phyloP scores from a whole-genome alignment of 2,888 invertebrate species.

The Scaptomyza parva region DNA sequence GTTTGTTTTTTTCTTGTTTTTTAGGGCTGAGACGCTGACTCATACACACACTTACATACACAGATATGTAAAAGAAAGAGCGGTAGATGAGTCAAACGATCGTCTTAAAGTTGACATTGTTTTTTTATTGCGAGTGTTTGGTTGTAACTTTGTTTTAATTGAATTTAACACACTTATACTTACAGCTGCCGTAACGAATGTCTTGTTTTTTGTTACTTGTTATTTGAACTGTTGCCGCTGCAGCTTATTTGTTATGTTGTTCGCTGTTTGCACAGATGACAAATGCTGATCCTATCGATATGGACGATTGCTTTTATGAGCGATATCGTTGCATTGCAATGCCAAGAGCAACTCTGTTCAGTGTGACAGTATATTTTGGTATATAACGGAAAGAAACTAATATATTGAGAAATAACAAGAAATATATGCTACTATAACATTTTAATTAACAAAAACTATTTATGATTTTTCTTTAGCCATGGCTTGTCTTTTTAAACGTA shows the following conservation, averaged over 20 bases:
- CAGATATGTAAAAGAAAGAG: constrained; percentile 2
- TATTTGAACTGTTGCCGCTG: constrained; percentile 46
- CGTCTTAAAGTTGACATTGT: not conserved
- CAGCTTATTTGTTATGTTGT: constrained; percentile 44
- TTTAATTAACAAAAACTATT: too few relatives aligned
- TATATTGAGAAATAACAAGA: not conserved
- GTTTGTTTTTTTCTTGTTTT: constrained; percentile 20
- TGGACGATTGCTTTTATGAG: constrained; percentile 41
- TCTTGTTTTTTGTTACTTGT: constrained; percentile 38
- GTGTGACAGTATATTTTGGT: constrained; percentile 3
- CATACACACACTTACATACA: constrained; percentile 45
- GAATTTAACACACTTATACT: constrained; percentile 38
- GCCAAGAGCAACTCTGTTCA: constrained; percentile 4
- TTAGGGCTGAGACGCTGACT: constrained; percentile 67
- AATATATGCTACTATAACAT: too few relatives aligned
- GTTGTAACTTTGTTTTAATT: not conserved
- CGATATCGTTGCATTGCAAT: constrained; percentile 9
- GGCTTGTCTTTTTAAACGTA: not conserved
- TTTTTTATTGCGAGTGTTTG: not conserved
- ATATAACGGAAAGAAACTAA: not conserved
- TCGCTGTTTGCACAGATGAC: constrained; percentile 58
- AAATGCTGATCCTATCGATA: constrained; percentile 49
- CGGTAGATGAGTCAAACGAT: constrained; percentile 3
- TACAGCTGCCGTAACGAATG: constrained; percentile 55
- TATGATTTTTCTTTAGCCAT: too few relatives aligned